Percentiles rank a stretch among this genome's conserved stretches.
Evolutionary conservation across 2,888 invertebrate genomes (phyloP).

Genomic region (Anodontia alba): DNA sequence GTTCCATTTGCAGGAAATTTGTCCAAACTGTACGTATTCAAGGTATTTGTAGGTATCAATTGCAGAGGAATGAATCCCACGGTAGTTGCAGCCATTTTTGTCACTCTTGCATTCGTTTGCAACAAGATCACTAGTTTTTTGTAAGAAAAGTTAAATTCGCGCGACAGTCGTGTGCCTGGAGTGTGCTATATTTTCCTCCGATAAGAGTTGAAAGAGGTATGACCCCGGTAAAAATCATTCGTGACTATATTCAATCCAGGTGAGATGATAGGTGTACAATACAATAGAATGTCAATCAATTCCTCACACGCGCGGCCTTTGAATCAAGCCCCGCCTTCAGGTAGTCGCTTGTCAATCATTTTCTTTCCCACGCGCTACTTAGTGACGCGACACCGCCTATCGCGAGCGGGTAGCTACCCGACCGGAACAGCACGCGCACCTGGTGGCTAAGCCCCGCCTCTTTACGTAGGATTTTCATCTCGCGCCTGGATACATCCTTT

Average conservation of each 20-base stretch:
- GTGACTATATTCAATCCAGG: conserved; percentile 57
- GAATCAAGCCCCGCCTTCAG: conserved; percentile 51
- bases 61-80: conserved; percentile 71
- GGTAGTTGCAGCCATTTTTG: conserved; percentile 64
- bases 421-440: conserved; percentile 64
- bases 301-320: conserved; percentile 53
- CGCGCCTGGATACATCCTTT: conserved; percentile 38
- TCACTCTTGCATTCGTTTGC: conserved; percentile 2
- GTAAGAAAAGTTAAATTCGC: conserved; percentile 33
- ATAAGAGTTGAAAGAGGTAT: conserved; percentile 53
- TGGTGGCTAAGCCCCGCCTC: conserved; percentile 55
- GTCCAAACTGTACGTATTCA: conserved; percentile 54
- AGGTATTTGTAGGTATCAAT: conserved; percentile 59
- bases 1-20: conserved; percentile 73
- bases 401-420: conserved; percentile 46
- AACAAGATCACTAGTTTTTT: neutral
- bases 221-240: conserved; percentile 46
- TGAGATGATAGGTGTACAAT: conserved; percentile 49
- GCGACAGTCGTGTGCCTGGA: conserved; percentile 66
- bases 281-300: conserved; percentile 57
- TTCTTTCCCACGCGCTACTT: conserved; percentile 44
- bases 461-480: conserved; percentile 36
- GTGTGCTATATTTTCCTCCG: conserved; percentile 56
- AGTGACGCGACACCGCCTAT: conserved; percentile 38
- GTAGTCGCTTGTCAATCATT: conserved; percentile 52